Base-by-base conservation (phyloP, 2,888 invertebrate species). In the Junonia oenone region DNA sequence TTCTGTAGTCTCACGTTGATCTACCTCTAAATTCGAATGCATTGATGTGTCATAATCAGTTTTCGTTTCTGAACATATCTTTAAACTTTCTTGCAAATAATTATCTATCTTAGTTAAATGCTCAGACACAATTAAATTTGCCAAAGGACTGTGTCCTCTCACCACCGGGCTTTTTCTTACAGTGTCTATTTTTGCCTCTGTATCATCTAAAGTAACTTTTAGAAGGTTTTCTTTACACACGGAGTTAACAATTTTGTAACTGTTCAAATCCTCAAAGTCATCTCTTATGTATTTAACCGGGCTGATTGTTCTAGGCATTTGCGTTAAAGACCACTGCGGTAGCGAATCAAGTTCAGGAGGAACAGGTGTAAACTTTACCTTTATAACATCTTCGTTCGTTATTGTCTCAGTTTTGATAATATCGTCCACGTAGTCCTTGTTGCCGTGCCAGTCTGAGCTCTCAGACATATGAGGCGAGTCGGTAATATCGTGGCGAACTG, bases 221-320 rank as follows among this genome's bases (percentile, higher is more conserved):
- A 74, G 68, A 56, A 73, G 62, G 51, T 78, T 78, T 60, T 81
- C 83, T 65, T 83, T 86, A 58, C 75, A 78, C 19, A 90, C 54
- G 6, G 83, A 82, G 64, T 77, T 88, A n/a, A 90, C 89, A 53
- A 90, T 86, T 74, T 86, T 89, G 65, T 90, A 90, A 65, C 90
- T 90, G 52, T 83, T 79, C 58, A 90, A 76, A 68, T 88, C 89
- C 73, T 83, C 82, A 63, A 73, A 88, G 55, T 83, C 73, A 58
- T 89, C 76, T 64, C 75, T 82, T 43, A 88, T 69, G 33, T 76
- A 81, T 60, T 78, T 75, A 26, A 84, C 64, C 22, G 83, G 78
- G 47, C 72, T 73, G 51, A 66, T 70, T 14, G 66, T 63, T 61
- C 49, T 62, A 57, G 49, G 56, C 1, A 33, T 45, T 33, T 50